Evolutionary conservation across 2,888 invertebrate species (phyloP).

Genomic region (Apotomis turbidana): DNA sequence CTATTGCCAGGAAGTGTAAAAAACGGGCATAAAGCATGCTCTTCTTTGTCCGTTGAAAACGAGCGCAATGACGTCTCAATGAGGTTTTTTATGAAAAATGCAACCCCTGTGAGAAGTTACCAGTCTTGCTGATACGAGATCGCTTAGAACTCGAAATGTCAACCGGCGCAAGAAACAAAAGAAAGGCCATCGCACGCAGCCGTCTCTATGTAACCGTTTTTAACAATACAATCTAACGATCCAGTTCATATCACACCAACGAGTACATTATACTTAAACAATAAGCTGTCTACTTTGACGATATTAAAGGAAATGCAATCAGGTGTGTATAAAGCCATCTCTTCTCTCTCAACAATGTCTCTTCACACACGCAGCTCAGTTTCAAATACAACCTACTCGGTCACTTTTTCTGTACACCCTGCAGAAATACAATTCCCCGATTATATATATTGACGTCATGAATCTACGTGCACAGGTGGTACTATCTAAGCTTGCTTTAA

Average conservation of each 20-base stretch:
- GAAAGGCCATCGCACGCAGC: constrained; percentile 10
- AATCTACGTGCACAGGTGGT: no score
- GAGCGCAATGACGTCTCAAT: constrained; percentile 41
- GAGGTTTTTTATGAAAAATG: constrained; percentile 36
- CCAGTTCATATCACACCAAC: neutral
- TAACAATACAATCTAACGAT: constrained; percentile 22
- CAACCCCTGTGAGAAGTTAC: constrained; percentile 33
- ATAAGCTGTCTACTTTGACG: no score
- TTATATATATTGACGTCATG: no score
- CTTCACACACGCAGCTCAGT: no score
- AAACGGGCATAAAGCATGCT: constrained; percentile 42
- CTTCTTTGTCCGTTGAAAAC: constrained; percentile 43
- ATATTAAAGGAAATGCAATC: no score
- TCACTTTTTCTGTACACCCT: no score
- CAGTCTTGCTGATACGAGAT: constrained; percentile 28
- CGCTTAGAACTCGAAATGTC: constrained; percentile 25
- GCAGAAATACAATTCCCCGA: no score
- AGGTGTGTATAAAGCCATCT: no score
- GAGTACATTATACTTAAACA: no score
- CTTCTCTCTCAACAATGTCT: no score
- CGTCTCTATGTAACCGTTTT: constrained; percentile 16
- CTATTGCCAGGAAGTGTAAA: constrained; percentile 44
- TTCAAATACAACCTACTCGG: no score
- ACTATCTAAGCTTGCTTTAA: no score
- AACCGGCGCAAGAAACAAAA: constrained; percentile 22